Base-by-base conservation (phyloP, 1,140 invertebrate species). In the Nebria ingens region DNA sequence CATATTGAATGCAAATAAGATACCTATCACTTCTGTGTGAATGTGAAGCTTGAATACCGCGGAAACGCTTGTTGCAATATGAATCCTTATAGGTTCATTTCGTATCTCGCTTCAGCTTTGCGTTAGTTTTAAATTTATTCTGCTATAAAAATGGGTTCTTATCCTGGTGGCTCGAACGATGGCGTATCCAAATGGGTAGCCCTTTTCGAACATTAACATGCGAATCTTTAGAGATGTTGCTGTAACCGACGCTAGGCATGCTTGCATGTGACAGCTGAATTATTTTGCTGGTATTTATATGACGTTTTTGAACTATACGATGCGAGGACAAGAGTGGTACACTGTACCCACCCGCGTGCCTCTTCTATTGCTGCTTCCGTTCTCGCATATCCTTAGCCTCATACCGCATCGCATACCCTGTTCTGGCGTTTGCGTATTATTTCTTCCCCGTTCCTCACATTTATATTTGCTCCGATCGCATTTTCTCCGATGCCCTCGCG, bases 231-330 rank as follows among this genome's bases (percentile, higher is more conserved):
- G 40, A 45, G 40, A 45, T 45, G 40, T 45, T 17, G 40, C 40
- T 45, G 40, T 45, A 12, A 45, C 40, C 17, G 40, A 45, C 40
- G 40, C 40, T 17, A 45, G 9, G 40, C 17, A 45, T 45, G 40
- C 40, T 17, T 45, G 40, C 15, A 45, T 45, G 40, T 45, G 40
- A 45, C 40, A 45, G 40, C 40, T 45, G 40, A 45, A 45, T 45
- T 45, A 45, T 45, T 45, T 45, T 45, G 40, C 40, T 45, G 9
- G 40, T 45, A 45, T 45, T 45, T 45, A 45, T 45, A 45, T 45
- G 40, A 17, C 40, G 40, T 45, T 45, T 17, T 45, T 45, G 9
- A 45, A 17, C 15, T 17, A 17, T 4, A 12, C 9, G 3, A 12
- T 45, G 40, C 40, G 9, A 45, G 40, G 9, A 17, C 9, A 17